Evolutionary conservation across 2,113 vertebrate genomes (phyloP).

Genomic region (Bos indicus): DNA sequence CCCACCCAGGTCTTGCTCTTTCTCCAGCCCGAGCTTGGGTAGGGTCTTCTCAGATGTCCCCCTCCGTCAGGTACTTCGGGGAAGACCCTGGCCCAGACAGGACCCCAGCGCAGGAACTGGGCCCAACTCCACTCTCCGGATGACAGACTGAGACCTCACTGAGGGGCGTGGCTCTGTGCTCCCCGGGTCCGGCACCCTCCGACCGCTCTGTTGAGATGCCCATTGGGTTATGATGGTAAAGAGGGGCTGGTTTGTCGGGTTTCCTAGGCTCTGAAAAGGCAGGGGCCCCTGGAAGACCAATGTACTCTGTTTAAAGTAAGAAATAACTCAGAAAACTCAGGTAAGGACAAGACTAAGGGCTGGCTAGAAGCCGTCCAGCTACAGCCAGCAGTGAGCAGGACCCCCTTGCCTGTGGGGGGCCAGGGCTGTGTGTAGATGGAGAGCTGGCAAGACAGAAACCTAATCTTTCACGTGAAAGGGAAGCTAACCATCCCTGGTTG

Average conservation of each 20-base stretch:
- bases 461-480: fast-evolving
- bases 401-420: not conserved
- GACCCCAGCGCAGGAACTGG: not conserved
- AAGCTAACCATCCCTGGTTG: not conserved
- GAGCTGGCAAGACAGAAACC: too few species aligned
- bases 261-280: not conserved
- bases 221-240: not conserved
- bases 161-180: not conserved
- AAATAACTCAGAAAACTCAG: not conserved
- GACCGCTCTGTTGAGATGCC: not conserved
- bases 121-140: not conserved
- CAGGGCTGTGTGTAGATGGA: fast-evolving
- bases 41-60: not conserved
- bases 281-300: not conserved
- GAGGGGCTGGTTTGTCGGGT: not conserved
- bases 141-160: not conserved
- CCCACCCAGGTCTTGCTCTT: not conserved
- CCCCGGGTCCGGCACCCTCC: fast-evolving
- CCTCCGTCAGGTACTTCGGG: not conserved
- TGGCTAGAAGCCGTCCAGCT: not conserved
- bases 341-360: not conserved
- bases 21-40: not conserved
- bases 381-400: not conserved
- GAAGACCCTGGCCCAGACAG: not conserved
- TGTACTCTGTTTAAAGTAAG: not conserved